A percentile compares a stretch with the other conserved stretches of the same genome.
phyloP scores from a whole-genome alignment of 2,888 invertebrate species.

The Diaprepes abbreviatus region DNA sequence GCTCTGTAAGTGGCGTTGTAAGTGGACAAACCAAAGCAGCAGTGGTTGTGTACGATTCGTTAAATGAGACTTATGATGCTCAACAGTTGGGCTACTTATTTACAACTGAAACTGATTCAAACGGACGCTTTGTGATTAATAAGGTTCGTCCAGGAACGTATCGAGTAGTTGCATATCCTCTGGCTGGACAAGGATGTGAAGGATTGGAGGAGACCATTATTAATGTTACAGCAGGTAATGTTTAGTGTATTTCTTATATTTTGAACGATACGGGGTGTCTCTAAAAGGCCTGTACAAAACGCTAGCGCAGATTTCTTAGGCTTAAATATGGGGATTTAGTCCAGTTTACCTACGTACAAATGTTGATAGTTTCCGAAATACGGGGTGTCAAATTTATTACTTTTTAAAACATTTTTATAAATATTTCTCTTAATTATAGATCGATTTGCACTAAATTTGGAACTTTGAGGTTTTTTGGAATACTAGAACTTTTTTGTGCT shows the following conservation, averaged over 20 bases:
- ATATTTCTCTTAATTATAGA: no score
- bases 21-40: constrained; percentile 27
- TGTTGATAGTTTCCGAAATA: neutral
- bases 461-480: no score
- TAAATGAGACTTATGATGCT: constrained; percentile 4
- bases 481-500: no score
- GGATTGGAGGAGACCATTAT: neutral
- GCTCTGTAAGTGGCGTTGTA: constrained; percentile 26
- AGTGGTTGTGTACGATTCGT: constrained; percentile 8
- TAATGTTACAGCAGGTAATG: constrained; percentile 17
- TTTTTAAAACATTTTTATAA: no score
- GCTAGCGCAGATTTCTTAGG: no score
- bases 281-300: no score
- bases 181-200: constrained; percentile 19
- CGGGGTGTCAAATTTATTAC: neutral
- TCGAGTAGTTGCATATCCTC: constrained; percentile 4
- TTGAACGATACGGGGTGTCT: no score
- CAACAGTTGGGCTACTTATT: constrained; percentile 17
- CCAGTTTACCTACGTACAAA: neutral
- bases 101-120: constrained; percentile 1
- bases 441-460: no score
- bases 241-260: no score
- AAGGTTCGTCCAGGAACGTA: constrained; percentile 24
- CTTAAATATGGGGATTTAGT: neutral
- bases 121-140: neutral